A percentile compares a stretch with the other conserved stretches of the same genome.
Evolutionary conservation across 2,888 invertebrate species (phyloP).

Genomic region (Zygaena filipendulae): DNA sequence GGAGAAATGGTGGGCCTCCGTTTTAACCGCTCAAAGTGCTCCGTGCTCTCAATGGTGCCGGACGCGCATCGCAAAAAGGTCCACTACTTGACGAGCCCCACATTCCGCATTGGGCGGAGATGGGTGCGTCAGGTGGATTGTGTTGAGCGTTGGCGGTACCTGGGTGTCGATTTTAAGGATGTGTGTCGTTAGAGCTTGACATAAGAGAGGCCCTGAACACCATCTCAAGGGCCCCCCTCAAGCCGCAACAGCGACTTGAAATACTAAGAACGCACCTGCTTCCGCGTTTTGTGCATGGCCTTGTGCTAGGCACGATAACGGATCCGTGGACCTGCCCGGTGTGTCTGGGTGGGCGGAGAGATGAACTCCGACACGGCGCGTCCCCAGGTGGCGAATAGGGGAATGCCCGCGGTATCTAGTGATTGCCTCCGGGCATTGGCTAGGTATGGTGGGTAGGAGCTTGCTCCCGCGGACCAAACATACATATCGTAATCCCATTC

Average conservation of each 20-base stretch:
- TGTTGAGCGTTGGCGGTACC: conserved; percentile 22
- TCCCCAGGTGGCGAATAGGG: too few species aligned
- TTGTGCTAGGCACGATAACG: conserved; percentile 25
- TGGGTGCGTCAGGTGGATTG: conserved; percentile 20
- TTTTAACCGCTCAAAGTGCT: conserved; percentile 21
- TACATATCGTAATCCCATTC: too few species aligned
- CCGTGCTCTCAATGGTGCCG: conserved; percentile 21
- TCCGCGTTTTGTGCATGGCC: conserved; percentile 29
- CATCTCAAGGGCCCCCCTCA: conserved; percentile 26
- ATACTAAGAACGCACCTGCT: conserved; percentile 29
- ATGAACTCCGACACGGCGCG: too few species aligned
- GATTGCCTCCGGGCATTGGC: too few species aligned
- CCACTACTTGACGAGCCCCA: conserved; percentile 13
- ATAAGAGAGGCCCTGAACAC: conserved; percentile 20
- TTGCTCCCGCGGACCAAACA: too few species aligned
- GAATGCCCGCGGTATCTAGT: too few species aligned
- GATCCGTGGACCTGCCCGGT: too few species aligned
- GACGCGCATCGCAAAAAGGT: conserved; percentile 23
- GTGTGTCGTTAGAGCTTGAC: conserved; percentile 19
- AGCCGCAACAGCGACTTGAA: conserved; percentile 31
- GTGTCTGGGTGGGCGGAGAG: too few species aligned
- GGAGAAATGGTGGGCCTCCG: conserved; percentile 13
- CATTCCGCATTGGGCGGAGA: conserved; percentile 16
- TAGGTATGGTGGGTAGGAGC: too few species aligned
- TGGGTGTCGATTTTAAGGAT: conserved; percentile 25